Base-by-base conservation (phyloP, 2,888 invertebrate genomes). In the Eupithecia vulgata region DNA sequence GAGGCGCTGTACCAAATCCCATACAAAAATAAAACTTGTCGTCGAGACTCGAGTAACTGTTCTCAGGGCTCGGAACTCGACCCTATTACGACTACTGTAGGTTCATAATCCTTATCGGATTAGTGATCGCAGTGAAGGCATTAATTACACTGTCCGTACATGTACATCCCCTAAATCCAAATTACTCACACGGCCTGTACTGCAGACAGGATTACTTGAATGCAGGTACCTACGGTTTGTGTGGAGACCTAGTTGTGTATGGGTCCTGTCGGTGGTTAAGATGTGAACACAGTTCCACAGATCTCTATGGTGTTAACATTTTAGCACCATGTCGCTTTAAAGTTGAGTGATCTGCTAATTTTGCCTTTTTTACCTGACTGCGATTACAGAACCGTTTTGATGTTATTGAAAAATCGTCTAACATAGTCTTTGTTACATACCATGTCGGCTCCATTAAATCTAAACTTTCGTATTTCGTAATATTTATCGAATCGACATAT, bases 81-180 rank as follows among this genome's bases (percentile, higher is more conserved):
- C 48, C 8, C 48, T 48, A n/a, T 8, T n/a, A 48, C 48, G 3
- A 48, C 15, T 48, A n/a, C 8, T 8, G n/a, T 48, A n/a, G 48
- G n/a, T n/a, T 48, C 48, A 48, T 48, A n/a, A 48, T 48, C n/a
- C n/a, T 8, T 48, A 48, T 48, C 48, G 48, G 48, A 48, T 48
- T 48, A 8, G 17, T 45, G 45, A n/a, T 8, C n/a, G 48, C n/a
- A n/a, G n/a, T 48, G 48, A 48, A n/a, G 15, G 48, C n/a, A n/a
- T 48, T n/a, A 48, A 48, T 8, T 48, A 48, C n/a, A 3, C 48
- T 52, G n/a, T 10, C 52, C 21, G 17, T 45, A 48, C n/a, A 48
- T 10, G 52, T 12, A 52, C 12, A 52, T 52, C 21, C 10, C 21
- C 10, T 52, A 10, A 52, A 52, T 52, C 52, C 21, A 52, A 52